Percentiles rank a stretch among this genome's conserved stretches.
phyloP scores from a whole-genome alignment of 2,113 vertebrate species.

The Tympanuchus pallidicinctus region DNA sequence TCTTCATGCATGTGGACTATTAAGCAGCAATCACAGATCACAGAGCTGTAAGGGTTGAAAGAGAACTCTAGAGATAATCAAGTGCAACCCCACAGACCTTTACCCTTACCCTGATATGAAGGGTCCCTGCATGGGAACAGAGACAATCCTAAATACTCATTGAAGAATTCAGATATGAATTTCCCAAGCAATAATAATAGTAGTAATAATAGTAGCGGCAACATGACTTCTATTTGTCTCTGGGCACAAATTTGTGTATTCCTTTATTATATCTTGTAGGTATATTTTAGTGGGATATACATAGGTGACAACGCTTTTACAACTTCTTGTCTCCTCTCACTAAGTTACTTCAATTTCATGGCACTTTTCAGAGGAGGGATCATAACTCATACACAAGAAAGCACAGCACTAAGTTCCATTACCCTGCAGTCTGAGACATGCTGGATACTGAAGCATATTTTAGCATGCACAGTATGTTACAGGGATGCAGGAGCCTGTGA shows the following conservation, averaged over 20 bases:
- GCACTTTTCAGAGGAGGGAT: neutral
- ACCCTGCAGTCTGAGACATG: neutral
- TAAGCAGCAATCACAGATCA: neutral
- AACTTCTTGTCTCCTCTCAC: neutral
- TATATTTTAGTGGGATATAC: neutral
- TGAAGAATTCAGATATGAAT: neutral
- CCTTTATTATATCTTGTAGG: neutral
- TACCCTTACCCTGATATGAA: neutral
- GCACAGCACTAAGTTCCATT: neutral
- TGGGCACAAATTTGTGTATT: neutral
- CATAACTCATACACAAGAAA: neutral
- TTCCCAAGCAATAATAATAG: neutral
- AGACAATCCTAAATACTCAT: neutral
- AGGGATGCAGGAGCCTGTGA: neutral
- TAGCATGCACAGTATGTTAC: neutral
- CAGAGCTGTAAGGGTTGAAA: too few relatives aligned
- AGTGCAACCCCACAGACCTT: neutral
- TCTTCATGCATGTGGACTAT: fast-evolving
- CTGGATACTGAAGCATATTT: neutral
- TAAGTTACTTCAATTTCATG: neutral
- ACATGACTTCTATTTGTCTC: neutral
- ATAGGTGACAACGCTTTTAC: neutral
- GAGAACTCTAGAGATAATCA: too few relatives aligned
- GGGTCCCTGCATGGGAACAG: neutral
- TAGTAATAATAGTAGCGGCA: neutral